Evolutionary conservation across 2,888 invertebrate species (phyloP), one percentile per base, ranked within the genome.

Genomic region (Apantesis nais): DNA sequence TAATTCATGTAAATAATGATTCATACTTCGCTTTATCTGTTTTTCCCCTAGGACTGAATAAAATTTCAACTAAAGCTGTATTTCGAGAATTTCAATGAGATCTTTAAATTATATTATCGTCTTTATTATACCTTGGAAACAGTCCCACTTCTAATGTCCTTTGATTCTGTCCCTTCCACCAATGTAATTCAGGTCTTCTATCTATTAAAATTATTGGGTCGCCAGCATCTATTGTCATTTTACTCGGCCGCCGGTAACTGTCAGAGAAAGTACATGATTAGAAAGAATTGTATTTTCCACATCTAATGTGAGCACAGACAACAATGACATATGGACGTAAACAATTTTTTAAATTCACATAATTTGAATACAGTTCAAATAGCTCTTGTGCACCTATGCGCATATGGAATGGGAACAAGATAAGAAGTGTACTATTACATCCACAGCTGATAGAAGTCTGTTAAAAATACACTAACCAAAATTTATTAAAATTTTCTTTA

Each of bases 131-230:
- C 93, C 98, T 96, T 0, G 99, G 99, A 91, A 99, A 99, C 41
- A 97, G 91, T 14, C 98, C 99, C 68, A 99, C 97, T 85, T 98
- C 97, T 79, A 97, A 97, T 0, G 98, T 98, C 73, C 98, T 95
- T 88, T 98, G 97, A 90, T 98, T 99, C 92, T 99, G 99, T 0
- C 99, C 99, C 90, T 98, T 98, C 98, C 99, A 99, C 97, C 98
- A 98, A 86, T 98, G 98, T 75, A 98, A 95, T 81, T 99, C 99
- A 0, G 98, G 96, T 67, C 97, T 95, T 44, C 98, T 98, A 87
- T 99, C 99, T 78, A 99, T 97, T 62, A 99, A 96, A 16, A 98
- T 97, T 71, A 99, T 97, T 12, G 96, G 96, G 87, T 99, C 99
- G 0, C 98, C 98, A 3, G 96, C 96, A 73, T 98, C 97, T 67